phyloP scores from a whole-genome alignment of 2,888 invertebrate genomes.

The Muscina levida region DNA sequence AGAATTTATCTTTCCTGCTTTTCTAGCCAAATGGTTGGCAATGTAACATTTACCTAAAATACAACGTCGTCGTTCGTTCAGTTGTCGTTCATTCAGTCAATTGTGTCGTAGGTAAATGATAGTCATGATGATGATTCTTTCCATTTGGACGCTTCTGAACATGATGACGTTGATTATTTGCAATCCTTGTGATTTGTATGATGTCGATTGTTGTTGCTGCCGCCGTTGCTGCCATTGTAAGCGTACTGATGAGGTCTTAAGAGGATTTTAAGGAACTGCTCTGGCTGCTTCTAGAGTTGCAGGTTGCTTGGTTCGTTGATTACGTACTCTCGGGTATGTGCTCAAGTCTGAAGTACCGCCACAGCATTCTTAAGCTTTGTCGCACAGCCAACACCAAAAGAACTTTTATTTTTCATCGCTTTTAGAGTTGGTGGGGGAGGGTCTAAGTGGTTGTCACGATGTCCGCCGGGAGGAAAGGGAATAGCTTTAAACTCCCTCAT shows the following conservation, averaged over 20 bases:
- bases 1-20: not conserved
- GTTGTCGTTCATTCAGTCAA: constrained; percentile 35
- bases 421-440: not conserved
- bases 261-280: constrained; percentile 66
- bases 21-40: not conserved
- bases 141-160: constrained; percentile 66
- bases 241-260: constrained; percentile 47
- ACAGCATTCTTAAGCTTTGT: constrained; percentile 20
- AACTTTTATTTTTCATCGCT: not conserved
- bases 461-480: not conserved
- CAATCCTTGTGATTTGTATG: constrained; percentile 16
- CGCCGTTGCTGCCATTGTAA: not conserved
- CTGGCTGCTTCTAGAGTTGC: constrained; percentile 30
- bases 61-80: too few species aligned
- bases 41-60: constrained; percentile 48
- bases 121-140: constrained; percentile 59
- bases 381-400: not conserved
- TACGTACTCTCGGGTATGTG: constrained; percentile 53
- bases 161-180: constrained; percentile 57
- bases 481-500: not conserved
- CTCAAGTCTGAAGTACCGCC: constrained; percentile 59
- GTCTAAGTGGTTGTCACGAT: constrained; percentile 14
- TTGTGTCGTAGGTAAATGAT: constrained; percentile 63
- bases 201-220: not conserved
- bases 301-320: constrained; percentile 62